Evolutionary conservation across 2,888 invertebrate species (phyloP), one percentile per base, ranked within the genome.

Genomic region (Bembecia ichneumoniformis): DNA sequence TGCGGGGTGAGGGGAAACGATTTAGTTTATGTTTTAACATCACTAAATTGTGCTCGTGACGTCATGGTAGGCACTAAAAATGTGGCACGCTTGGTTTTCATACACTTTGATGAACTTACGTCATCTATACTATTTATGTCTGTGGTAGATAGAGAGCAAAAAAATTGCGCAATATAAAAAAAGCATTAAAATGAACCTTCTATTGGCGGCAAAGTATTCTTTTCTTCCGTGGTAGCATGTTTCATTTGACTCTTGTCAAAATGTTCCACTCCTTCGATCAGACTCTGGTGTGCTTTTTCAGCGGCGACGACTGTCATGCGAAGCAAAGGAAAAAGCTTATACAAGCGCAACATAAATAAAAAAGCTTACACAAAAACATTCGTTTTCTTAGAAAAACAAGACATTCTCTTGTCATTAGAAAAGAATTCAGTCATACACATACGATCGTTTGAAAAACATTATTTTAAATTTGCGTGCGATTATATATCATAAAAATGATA

Each of bases 171-270:
- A n/a, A 5, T 5, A 20, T 20, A 17, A 20, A 36, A 40, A 40
- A 40, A 40, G 40, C 40, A 3, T 40, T 7, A 11, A 44, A 57
- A 71, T 62, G 73, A 88, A 92, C 92, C 91, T 91, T 93, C 90
- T 66, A 91, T 89, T 58, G 92, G 91, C 50, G 94, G 94, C 68
- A 94, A 88, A 46, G 90, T 82, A 64, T 92, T 92, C 87, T 94
- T 94, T 83, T 93, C 94, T 63, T 90, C 87, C 7, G 93, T 93
- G 53, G 89, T 89, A 2, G 92, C 89, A 71, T 92, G 93, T 71
- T 92, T 92, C 91, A 93, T 91, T 61, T 91, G 89, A 47, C 88
- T 82, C 84, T 91, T 91, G 86, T 93, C 91, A 68, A 92, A 93
- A 62, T 90, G 90, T 70, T 93, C 92, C 50, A 93, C 92, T 57